These are phyloP conservation scores for Ennomos fuscantarius DNA, from an alignment of 2,888 invertebrate species.

Conservation along the genomic window DNA sequence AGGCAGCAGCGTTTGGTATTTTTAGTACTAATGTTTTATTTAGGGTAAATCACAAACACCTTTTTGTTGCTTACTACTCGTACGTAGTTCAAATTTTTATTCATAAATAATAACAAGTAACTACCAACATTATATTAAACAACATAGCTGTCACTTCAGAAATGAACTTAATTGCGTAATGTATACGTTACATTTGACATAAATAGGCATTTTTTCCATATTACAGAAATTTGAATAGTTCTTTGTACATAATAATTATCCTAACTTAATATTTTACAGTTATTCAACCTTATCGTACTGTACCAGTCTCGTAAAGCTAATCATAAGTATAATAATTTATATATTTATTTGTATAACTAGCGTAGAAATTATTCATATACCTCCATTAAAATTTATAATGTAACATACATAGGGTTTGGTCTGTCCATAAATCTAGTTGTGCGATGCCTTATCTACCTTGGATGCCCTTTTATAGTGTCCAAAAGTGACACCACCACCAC, in stretches of 20 bases:
- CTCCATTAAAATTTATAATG: conserved; percentile 1
- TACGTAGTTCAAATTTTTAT: not conserved
- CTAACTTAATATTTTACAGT: conserved; percentile 10
- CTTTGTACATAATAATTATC: conserved; percentile 9
- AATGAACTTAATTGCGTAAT: no score
- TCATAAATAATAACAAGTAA: conserved; percentile 10
- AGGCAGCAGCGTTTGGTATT: no score
- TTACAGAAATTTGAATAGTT: not conserved
- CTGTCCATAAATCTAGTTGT: conserved; percentile 42
- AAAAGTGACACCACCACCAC: conserved; percentile 71
- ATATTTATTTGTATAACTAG: not conserved
- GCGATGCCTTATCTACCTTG: conserved; percentile 58
- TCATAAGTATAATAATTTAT: conserved; percentile 1
- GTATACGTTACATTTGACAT: no score
- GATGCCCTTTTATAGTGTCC: conserved; percentile 77
- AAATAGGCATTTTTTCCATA: no score
- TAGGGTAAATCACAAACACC: no score
- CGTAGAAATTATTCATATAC: conserved; percentile 9
- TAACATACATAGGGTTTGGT: conserved; percentile 15
- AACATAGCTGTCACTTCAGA: not conserved
- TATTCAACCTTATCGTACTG: conserved; percentile 5
- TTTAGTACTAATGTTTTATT: no score
- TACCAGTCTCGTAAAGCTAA: conserved; percentile 25
- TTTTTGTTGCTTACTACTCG: no score
- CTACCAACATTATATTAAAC: not conserved